Conservation (phyloP, 1,140 invertebrate genomes). For the Hylyphantes graminicola region DNA sequence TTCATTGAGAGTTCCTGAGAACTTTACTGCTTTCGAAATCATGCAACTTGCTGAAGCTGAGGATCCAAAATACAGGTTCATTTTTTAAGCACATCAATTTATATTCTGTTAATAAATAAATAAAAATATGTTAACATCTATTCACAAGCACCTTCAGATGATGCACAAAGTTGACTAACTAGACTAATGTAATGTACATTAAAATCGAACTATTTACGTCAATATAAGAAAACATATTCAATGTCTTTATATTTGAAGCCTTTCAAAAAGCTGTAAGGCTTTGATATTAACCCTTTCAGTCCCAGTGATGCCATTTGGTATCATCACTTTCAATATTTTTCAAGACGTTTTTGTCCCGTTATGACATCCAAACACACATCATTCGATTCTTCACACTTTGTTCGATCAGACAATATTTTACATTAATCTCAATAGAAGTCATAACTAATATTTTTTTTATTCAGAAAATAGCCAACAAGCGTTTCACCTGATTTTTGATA, state of each 20-base stretch:
- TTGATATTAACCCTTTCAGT: no score
- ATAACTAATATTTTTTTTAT: no score
- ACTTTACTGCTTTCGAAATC: constrained; percentile 14
- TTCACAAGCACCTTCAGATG: not conserved
- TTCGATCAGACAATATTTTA: no score
- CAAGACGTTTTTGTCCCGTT: no score
- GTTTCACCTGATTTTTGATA: no score
- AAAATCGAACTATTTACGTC: not conserved
- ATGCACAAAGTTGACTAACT: not conserved
- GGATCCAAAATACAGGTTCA: constrained; percentile 20
- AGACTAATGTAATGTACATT: not conserved
- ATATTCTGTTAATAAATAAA: not conserved
- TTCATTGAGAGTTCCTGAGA: constrained; percentile 17
- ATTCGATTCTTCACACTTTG: no score
- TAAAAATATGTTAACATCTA: not conserved
- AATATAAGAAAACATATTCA: not conserved
- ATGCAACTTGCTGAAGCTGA: constrained; percentile 22
- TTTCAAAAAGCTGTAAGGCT: not conserved
- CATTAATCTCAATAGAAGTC: no score
- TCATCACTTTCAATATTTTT: no score
- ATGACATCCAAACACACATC: no score
- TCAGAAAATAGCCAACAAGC: no score
- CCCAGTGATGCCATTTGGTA: no score
- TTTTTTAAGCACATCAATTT: not conserved
- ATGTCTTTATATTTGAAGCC: not conserved